Evolutionary conservation across 2,797 vertebrate genomes (phyloP), one percentile per base, ranked within the genome.

Genomic region (Atherinosoma microstoma): DNA sequence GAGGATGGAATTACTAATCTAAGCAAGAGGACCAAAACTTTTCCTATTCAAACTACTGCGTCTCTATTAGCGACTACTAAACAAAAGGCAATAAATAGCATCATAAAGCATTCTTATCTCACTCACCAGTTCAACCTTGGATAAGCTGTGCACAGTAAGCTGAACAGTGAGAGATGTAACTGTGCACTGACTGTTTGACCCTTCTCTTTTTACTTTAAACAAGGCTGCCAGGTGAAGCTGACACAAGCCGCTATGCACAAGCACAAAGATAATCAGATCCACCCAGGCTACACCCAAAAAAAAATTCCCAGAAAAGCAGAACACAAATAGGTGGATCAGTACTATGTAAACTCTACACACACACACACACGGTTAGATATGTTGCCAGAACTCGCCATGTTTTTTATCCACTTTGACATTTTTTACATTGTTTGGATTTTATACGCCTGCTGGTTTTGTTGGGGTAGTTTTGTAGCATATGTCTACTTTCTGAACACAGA

Each of bases 271-370:
- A 38, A 77, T 76, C 61, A 40, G 61, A 72, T 67, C 57, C 65
- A 70, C 78, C 71, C 36, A 5, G 34, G 79, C 84, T 66, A 86
- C 85, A 85, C 87, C 80, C 80, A 73, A 6, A 15, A 58, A 5
- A 15, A 59, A 40, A 70, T 72, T 68, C 64, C 16, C 3, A 13
- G 47, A 68, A 85, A 82, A 74, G 40, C 64, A 12, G 11, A 29
- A 5, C 12, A 71, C 82, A 90, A 89, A 84, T 64, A 84, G 8
- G 30, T 4, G 9, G 42, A 67, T 64, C 56, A 78, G 49, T 18
- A 13, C 64, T 60, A 38, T 49, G 22, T 63, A 80, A 81, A 77
- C 81, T 58, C 24, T 24, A 58, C 58, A 72, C 42, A 65, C n/a
- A 71, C 11, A 35, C 9, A 54, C 7, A 6, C 22, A 58, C 8